These are phyloP conservation scores for Brachylomia viminalis DNA, from an alignment of 2,888 invertebrate species.

Conservation along the genomic window DNA sequence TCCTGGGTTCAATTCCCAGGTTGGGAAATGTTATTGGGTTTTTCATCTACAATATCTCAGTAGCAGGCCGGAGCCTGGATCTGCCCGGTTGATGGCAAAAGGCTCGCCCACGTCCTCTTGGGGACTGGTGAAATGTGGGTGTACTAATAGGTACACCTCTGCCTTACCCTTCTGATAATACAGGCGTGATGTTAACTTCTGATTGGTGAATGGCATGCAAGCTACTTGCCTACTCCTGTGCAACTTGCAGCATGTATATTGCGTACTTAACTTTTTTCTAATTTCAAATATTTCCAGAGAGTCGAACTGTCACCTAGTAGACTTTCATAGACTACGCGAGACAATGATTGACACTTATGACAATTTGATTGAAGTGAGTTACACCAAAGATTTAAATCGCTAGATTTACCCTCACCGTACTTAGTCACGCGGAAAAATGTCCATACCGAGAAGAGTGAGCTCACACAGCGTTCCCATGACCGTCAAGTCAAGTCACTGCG, in stretches of 20 bases:
- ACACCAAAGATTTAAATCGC: neutral
- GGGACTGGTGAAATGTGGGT: neutral
- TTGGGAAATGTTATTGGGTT: too few relatives aligned
- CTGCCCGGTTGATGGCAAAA: neutral
- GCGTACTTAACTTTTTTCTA: neutral
- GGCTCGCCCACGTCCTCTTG: too few relatives aligned
- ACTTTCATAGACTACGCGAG: constrained; percentile 76
- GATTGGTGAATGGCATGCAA: neutral
- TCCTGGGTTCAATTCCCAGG: neutral
- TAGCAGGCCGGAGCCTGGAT: neutral
- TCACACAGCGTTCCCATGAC: too few relatives aligned
- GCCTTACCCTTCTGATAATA: neutral
- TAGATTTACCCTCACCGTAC: too few relatives aligned
- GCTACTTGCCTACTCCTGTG: neutral
- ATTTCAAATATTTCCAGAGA: constrained; percentile 83
- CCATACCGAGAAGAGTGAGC: too few relatives aligned
- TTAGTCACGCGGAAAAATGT: too few relatives aligned
- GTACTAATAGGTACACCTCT: neutral
- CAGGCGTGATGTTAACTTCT: neutral
- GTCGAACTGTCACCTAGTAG: constrained; percentile 89
- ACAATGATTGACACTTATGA: constrained; percentile 75
- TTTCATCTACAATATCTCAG: too few relatives aligned
- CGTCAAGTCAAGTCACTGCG: too few relatives aligned
- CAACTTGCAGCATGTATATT: constrained; percentile 1
- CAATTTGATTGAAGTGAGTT: constrained; percentile 79